A percentile compares a stretch with the other conserved stretches of the same genome.
Conservation (phyloP, 2,797 vertebrate genomes). For the Chelonia mydas region DNA sequence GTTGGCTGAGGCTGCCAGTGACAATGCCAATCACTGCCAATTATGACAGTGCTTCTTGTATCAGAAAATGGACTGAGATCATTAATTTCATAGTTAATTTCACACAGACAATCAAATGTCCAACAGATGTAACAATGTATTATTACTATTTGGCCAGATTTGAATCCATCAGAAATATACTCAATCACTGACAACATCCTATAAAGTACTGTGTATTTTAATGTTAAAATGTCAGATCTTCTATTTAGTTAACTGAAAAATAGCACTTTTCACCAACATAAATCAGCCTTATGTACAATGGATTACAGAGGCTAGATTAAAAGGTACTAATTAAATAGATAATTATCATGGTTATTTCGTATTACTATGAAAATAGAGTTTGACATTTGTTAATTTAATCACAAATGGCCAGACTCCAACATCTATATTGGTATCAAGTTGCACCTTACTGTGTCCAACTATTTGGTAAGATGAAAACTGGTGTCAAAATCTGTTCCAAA, state of each 20-base stretch:
- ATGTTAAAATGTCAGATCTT: neutral
- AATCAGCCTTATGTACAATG: neutral
- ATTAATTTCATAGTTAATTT: neutral
- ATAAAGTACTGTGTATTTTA: neutral
- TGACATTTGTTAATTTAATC: neutral
- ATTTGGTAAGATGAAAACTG: neutral
- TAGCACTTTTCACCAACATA: neutral
- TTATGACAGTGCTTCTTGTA: neutral
- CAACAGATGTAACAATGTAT: neutral
- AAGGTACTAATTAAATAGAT: neutral
- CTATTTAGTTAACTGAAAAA: neutral
- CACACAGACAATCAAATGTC: constrained; percentile 4
- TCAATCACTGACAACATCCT: neutral
- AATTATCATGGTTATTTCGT: neutral
- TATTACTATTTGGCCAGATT: constrained; percentile 12
- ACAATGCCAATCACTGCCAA: neutral
- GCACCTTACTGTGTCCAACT: too few relatives aligned
- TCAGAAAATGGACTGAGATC: neutral
- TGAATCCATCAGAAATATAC: neutral
- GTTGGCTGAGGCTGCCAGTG: neutral
- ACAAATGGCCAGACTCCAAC: neutral
- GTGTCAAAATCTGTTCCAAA: neutral
- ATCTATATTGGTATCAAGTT: neutral
- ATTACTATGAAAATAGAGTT: neutral
- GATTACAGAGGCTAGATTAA: neutral